Evolutionary conservation across 2,888 invertebrate species (phyloP), one percentile per base, ranked within the genome.

Genomic region (Drosophila colorata): DNA sequence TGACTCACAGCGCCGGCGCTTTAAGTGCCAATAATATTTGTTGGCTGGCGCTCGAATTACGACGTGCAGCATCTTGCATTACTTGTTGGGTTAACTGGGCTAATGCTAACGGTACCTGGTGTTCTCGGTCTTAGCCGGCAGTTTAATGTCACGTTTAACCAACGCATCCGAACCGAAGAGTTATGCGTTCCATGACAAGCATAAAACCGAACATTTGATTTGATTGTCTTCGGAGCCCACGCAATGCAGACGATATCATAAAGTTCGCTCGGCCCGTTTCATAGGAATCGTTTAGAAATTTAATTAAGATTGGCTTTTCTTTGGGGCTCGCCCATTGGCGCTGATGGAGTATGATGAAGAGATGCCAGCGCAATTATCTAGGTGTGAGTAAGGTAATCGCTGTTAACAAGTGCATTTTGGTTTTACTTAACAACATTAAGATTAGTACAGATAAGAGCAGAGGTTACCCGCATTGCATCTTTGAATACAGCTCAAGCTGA

Each of bases 21-120:
- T 76, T 65, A 67, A 70, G 66, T 66, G 76, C 58, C 74, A 57
- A 83, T 71, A 58, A 67, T 57, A 13, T 13, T 13, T 13, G 11
- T 52, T 58, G 23, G 35, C 65, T 61, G 85, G 78, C 75, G 80
- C 87, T 88, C 77, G 56, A 55, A 69, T 88, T 83, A 75, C 87
- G 13, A 7, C 25, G 18, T 2, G 18, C 25, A 20, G 31, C 55
- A 47, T 31, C 67, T 85, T 74, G 69, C 59, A 63, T 74, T 71
- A 75, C 75, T 64, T 35, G 40, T 23, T 23, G 40, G 46, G 14
- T 25, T 65, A 70, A 63, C 57, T 66, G 52, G 65, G 60, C 55
- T 52, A 53, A 46, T 25, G 38, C 38, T 65, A 87, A 84, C 84
- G 76, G 87, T 69, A 78, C 63, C 58, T 64, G 73, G 57, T 59